Evolutionary conservation across 2,888 invertebrate species (phyloP).

Genomic region (Cabera pusaria): DNA sequence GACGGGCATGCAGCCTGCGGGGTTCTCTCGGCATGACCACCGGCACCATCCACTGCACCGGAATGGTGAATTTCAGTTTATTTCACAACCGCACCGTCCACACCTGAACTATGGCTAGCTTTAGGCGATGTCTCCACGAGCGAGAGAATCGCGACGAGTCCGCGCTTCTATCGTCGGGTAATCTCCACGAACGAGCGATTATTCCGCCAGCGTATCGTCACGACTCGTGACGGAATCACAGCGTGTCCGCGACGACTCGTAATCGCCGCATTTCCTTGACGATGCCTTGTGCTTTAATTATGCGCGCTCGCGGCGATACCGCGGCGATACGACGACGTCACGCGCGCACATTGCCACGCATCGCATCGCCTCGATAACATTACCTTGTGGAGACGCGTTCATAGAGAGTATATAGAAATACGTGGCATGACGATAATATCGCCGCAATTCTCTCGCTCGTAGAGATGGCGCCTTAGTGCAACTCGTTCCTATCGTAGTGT

Average conservation of each 20-base stretch:
- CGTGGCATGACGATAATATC: slow-evolving; percentile 6
- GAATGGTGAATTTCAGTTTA: slow-evolving; percentile 69
- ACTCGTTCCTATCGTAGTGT: too few relatives aligned
- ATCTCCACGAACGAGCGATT: too few relatives aligned
- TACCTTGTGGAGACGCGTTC: slow-evolving; percentile 28
- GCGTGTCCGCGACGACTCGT: too few relatives aligned
- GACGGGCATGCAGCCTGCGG: slow-evolving; percentile 26
- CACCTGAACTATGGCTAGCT: slow-evolving; percentile 54
- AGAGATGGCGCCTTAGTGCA: too few relatives aligned
- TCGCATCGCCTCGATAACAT: slow-evolving; percentile 23
- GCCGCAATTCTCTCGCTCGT: too few relatives aligned
- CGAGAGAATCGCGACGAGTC: too few relatives aligned
- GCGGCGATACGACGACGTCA: slow-evolving; percentile 22
- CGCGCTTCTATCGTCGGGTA: too few relatives aligned
- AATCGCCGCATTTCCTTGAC: too few relatives aligned
- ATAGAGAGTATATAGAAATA: slow-evolving; percentile 26
- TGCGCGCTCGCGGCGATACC: slow-evolving; percentile 17
- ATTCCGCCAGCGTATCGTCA: too few relatives aligned
- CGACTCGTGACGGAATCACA: too few relatives aligned
- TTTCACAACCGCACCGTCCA: slow-evolving; percentile 70
- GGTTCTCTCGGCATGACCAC: slow-evolving; percentile 54
- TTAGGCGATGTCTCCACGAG: too few relatives aligned
- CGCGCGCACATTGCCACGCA: slow-evolving; percentile 26
- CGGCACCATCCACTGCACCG: slow-evolving; percentile 47
- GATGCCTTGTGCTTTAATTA: slow-evolving; percentile 19